Evolutionary conservation across 2,797 vertebrate genomes (phyloP), one percentile per base, ranked within the genome.

Genomic region (Sebastes minor): DNA sequence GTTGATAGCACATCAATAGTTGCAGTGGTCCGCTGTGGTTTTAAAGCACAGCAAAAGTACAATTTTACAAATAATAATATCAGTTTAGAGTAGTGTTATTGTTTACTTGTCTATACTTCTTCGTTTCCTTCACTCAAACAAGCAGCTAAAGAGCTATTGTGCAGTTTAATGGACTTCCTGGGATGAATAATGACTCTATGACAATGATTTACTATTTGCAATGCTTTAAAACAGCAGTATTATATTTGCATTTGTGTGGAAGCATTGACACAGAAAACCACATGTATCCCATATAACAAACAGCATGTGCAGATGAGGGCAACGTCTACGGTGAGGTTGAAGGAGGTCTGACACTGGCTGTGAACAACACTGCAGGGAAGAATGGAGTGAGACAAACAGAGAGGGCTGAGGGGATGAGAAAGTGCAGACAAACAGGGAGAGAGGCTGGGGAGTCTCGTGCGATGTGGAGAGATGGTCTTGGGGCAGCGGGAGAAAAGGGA

Each of bases 201-300:
- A 80, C 76, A 77, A 66, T 74, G 65, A 83, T 87, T 78, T 80
- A 79, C n/a, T 69, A 13, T 79, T 73, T 83, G 23, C 38, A 79
- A 63, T 70, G 65, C 18, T 80, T 85, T 53, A 60, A 14, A 76
- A 76, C 74, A 78, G 68, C 75, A 80, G 77, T 42, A 66, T 62
- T 80, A 33, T 14, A 67, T 88, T 92, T 82, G 71, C 18, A 83
- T 78, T 80, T 79, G 63, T 72, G 77, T 71, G 66, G 70, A 84
- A 80, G 77, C 79, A 75, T 71, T 76, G 80, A 83, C 42, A 74
- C 73, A 87, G 63, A 87, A 72, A 81, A 73, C 80, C 76, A 83
- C 89, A 83, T 86, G 87, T 88, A 82, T 80, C 70, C 57, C 59
- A 59, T 81, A 89, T 88, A 91, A 83, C 74, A 76, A 82, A 83